phyloP scores from a whole-genome alignment of 2,113 vertebrate genomes.

The Stegostoma tigrinum region DNA sequence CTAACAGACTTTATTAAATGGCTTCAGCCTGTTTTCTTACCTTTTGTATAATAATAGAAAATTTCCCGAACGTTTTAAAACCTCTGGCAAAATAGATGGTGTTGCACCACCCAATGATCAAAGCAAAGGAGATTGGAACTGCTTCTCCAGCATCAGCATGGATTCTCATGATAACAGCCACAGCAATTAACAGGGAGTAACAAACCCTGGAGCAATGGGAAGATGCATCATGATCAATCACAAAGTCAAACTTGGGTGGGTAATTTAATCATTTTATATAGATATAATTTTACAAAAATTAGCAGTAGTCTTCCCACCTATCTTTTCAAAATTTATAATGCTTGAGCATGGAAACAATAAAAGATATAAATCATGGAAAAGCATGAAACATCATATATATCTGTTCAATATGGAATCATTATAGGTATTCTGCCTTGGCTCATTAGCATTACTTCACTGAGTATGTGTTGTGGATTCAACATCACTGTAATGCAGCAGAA shows the following conservation, averaged over 20 bases:
- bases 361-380: neutral
- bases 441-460: neutral
- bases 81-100: slow-evolving; percentile 41
- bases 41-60: slow-evolving; percentile 45
- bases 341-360: neutral
- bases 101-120: slow-evolving; percentile 43
- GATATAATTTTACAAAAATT: neutral
- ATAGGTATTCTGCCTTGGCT: neutral
- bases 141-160: slow-evolving; percentile 38
- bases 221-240: no score
- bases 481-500: neutral
- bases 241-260: neutral
- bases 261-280: neutral
- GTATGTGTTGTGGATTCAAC: neutral
- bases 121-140: slow-evolving; percentile 41
- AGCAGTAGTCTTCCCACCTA: neutral
- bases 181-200: slow-evolving; percentile 44
- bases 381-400: neutral
- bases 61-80: slow-evolving; percentile 43
- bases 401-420: neutral
- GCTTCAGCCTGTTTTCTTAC: slow-evolving; percentile 23
- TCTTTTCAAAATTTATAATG: neutral
- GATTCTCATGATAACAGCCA: slow-evolving; percentile 41
- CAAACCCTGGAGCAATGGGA: slow-evolving; percentile 40
- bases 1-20: neutral